Percentiles rank a stretch among this genome's conserved stretches.
Conservation (phyloP, 2,888 invertebrate genomes). For the Hirtodrosophila trivittata region DNA sequence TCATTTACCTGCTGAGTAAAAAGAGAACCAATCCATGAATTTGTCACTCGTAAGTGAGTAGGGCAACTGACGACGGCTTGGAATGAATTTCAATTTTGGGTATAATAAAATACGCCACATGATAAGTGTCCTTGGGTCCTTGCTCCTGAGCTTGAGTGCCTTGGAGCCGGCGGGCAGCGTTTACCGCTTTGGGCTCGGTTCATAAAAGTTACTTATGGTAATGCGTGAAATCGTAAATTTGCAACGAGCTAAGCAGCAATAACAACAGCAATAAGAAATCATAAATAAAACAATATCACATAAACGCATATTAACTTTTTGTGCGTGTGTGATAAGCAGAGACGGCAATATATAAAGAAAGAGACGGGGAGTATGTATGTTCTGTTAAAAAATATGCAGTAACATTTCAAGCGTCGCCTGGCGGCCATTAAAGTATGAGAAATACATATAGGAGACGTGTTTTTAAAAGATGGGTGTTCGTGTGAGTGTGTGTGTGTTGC, state of each 20-base stretch:
- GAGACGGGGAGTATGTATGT: background rate
- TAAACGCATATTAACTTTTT: constrained; percentile 54
- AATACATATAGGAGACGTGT: constrained; percentile 20
- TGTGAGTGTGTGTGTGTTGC: constrained; percentile 2
- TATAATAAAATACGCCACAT: constrained; percentile 48
- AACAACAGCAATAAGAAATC: constrained; percentile 65
- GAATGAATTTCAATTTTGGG: constrained; percentile 68
- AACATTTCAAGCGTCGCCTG: constrained; percentile 37
- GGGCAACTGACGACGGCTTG: constrained; percentile 32
- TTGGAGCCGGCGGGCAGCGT: constrained; percentile 1
- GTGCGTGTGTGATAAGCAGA: background rate
- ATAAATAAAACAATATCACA: constrained; percentile 75
- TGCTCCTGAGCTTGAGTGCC: background rate
- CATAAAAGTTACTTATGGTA: constrained; percentile 66
- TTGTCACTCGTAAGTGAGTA: constrained; percentile 55
- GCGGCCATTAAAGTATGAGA: constrained; percentile 30
- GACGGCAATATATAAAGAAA: background rate
- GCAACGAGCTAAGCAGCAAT: constrained; percentile 57
- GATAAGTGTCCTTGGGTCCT: constrained; percentile 36
- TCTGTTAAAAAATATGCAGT: constrained; percentile 40
- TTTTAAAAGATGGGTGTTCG: background rate
- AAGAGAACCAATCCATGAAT: constrained; percentile 39
- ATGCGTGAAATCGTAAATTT: constrained; percentile 68
- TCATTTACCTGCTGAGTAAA: constrained; percentile 20
- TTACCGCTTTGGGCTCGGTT: constrained; percentile 24